phyloP scores from a whole-genome alignment of 1,140 invertebrate species.

The Drosophila novamexicana region DNA sequence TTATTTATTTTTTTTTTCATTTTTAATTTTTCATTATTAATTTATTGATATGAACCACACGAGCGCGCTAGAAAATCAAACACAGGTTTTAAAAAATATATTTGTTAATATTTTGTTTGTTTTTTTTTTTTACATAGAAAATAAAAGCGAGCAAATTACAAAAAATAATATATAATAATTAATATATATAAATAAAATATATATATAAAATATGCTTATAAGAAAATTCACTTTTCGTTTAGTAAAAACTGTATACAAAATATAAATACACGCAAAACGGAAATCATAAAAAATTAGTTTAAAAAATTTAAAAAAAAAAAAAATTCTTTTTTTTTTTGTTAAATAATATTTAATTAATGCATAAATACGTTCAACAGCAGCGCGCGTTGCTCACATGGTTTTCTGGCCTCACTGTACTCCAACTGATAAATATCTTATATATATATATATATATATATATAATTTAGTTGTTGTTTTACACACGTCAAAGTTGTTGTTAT shows the following conservation, averaged over 20 bases:
- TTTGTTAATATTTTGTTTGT: constrained; percentile 10
- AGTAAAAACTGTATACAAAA: neutral
- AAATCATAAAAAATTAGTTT: constrained; percentile 1
- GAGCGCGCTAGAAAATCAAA: constrained; percentile 26
- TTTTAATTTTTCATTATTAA: constrained; percentile 23
- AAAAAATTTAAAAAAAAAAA: constrained; percentile 7
- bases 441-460: constrained; percentile 4
- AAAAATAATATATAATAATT: constrained; percentile 17
- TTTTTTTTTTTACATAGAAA: constrained; percentile 24
- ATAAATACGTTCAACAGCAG: constrained; percentile 45
- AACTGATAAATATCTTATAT: constrained; percentile 6
- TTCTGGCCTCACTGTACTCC: constrained; percentile 33
- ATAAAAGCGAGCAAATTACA: constrained; percentile 37
- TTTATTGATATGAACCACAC: constrained; percentile 59
- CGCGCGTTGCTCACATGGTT: constrained; percentile 45
- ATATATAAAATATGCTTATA: neutral
- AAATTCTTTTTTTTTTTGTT: constrained; percentile 15
- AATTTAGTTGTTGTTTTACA: constrained; percentile 33
- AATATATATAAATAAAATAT: constrained; percentile 14
- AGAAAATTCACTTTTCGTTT: too few relatives aligned
- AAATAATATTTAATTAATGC: constrained; percentile 3
- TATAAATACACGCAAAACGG: neutral
- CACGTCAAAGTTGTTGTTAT: constrained; percentile 51
- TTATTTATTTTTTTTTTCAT: constrained; percentile 11
- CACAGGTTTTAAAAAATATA: constrained; percentile 29